Percentiles rank a stretch among this genome's conserved stretches.
These are phyloP conservation scores for Heterocephalus glaber DNA, from an alignment of 2,113 vertebrate species.

Conservation along the genomic window DNA sequence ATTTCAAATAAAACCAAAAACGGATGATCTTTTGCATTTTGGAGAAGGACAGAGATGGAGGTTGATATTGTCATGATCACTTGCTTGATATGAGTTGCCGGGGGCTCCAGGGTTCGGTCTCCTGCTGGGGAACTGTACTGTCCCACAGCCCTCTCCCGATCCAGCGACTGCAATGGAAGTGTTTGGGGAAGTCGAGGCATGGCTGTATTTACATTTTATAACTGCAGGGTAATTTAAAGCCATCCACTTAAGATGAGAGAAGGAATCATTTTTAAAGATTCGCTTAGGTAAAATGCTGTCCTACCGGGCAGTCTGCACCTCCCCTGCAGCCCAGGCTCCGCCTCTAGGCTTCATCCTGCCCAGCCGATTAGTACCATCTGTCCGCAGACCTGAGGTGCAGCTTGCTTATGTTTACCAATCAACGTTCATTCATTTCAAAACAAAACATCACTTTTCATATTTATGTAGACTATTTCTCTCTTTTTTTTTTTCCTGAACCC, in stretches of 20 bases:
- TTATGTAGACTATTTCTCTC: neutral
- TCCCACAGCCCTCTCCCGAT: neutral
- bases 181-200: accelerated
- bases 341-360: neutral
- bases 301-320: no score
- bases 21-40: neutral
- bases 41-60: neutral
- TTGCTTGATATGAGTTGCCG: neutral
- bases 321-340: no score
- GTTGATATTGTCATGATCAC: no score
- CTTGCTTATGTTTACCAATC: no score
- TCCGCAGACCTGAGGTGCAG: neutral
- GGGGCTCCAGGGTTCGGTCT: accelerated
- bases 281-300: no score
- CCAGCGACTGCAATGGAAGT: accelerated
- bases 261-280: neutral
- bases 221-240: neutral
- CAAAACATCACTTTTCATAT: neutral
- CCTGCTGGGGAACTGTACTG: no score
- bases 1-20: neutral
- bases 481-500: neutral
- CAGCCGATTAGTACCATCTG: no score
- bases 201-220: neutral
- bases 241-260: neutral
- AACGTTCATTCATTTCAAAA: neutral